Evolutionary conservation across 1,140 invertebrate genomes (phyloP).

Genomic region (Drosophila subpulchrella): DNA sequence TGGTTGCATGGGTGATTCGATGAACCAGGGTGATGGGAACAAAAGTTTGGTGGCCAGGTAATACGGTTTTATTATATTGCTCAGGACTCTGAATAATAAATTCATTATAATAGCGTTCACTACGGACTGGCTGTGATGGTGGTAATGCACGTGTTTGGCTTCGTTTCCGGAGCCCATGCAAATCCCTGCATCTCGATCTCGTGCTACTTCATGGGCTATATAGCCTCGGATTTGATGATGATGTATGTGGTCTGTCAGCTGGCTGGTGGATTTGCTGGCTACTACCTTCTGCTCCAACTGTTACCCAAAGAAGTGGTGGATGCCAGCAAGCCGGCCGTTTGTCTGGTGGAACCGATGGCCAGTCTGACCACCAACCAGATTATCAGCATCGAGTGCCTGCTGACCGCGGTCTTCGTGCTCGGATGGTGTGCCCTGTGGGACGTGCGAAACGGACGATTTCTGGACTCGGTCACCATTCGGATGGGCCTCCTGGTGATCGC

Average conservation of each 20-base stretch:
- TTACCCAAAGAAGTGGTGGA: slow-evolving; percentile 36
- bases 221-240: slow-evolving; percentile 27
- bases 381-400: slow-evolving; percentile 34
- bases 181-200: slow-evolving; percentile 58
- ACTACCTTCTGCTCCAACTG: slow-evolving; percentile 32
- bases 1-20: slow-evolving; percentile 36
- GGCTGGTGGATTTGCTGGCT: slow-evolving; percentile 29
- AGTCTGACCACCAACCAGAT: slow-evolving; percentile 22
- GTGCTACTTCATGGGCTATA: slow-evolving; percentile 50
- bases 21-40: background rate
- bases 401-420: slow-evolving; percentile 34
- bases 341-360: slow-evolving; percentile 37
- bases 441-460: slow-evolving; percentile 51
- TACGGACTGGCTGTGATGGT: slow-evolving; percentile 39
- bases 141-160: slow-evolving; percentile 56
- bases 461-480: slow-evolving; percentile 55
- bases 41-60: slow-evolving; percentile 13
- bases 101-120: slow-evolving; percentile 12
- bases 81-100: background rate
- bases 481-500: slow-evolving; percentile 49
- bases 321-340: slow-evolving; percentile 21
- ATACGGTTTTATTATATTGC: background rate
- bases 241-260: slow-evolving; percentile 48
- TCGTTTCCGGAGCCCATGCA: slow-evolving; percentile 59
- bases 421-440: slow-evolving; percentile 63